Percentiles rank a stretch among this genome's conserved stretches.
phyloP scores from a whole-genome alignment of 2,797 vertebrate genomes.

The Eidolon dupreanum region DNA sequence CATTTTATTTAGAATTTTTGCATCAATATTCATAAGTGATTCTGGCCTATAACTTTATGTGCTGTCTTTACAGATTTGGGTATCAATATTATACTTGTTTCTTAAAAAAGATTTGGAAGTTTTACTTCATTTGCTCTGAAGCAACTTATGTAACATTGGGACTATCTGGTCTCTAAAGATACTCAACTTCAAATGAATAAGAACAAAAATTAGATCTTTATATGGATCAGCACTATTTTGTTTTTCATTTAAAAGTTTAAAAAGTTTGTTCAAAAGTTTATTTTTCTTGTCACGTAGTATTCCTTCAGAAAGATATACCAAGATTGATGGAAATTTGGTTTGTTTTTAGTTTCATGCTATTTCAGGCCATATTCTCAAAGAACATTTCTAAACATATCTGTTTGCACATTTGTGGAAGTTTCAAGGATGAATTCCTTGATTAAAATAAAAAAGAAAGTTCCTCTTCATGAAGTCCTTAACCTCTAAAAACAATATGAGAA shows the following conservation, averaged over 20 bases:
- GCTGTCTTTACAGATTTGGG: not conserved
- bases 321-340: not conserved
- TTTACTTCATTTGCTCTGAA: not conserved
- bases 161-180: constrained; percentile 29
- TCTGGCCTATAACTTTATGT: not conserved
- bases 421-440: constrained; percentile 25
- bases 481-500: not conserved
- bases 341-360: constrained; percentile 42
- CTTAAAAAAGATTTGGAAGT: constrained; percentile 3
- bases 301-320: not conserved
- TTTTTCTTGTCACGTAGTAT: not conserved
- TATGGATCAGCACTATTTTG: not conserved
- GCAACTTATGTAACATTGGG: not conserved
- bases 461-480: constrained; percentile 1
- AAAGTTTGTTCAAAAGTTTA: not conserved
- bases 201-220: not conserved
- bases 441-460: not conserved
- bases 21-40: not conserved
- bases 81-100: not conserved
- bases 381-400: constrained; percentile 52
- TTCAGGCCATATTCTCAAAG: constrained; percentile 46
- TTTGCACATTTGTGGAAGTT: constrained; percentile 47
- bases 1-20: constrained; percentile 38
- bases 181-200: not conserved
- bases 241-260: not conserved